Evolutionary conservation across 2,113 vertebrate species (phyloP).

Genomic region (Tenrec ecaudatus): DNA sequence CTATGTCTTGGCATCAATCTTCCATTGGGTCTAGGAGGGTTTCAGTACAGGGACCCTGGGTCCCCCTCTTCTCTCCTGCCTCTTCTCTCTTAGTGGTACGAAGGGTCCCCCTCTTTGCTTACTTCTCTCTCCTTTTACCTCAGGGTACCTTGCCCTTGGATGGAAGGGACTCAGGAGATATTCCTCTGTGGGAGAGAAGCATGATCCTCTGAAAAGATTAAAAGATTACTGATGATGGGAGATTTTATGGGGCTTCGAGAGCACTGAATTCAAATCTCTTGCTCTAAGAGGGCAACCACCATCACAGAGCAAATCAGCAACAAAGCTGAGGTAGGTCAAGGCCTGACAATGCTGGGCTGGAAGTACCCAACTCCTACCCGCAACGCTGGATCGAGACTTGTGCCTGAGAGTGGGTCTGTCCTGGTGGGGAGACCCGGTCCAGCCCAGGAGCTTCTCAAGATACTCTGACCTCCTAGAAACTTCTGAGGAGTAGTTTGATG

Average conservation of each 20-base stretch:
- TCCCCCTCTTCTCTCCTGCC: too few species aligned
- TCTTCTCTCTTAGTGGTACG: too few species aligned
- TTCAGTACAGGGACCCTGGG: too few species aligned
- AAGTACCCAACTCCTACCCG: neutral
- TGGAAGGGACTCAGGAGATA: neutral
- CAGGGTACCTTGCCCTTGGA: neutral
- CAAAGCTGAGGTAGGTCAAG: neutral
- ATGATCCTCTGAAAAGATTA: neutral
- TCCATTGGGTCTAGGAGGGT: too few species aligned
- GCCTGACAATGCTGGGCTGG: neutral
- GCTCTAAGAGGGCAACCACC: neutral
- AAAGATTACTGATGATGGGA: neutral
- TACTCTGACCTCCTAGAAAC: neutral
- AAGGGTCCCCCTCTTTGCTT: too few species aligned
- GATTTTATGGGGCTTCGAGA: neutral
- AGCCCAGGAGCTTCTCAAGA: constrained; percentile 3
- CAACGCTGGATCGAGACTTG: neutral
- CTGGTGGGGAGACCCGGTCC: neutral
- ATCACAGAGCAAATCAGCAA: neutral
- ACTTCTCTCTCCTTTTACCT: too few species aligned
- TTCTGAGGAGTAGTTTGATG: neutral
- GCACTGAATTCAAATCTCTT: neutral
- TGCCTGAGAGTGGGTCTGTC: neutral
- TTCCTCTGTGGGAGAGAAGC: neutral
- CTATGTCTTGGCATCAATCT: too few species aligned